These are phyloP conservation scores for Turritopsis rubra DNA, from an alignment of 30 jellyfish, hydroid and myxozoan genomes.

Conservation along the genomic window DNA sequence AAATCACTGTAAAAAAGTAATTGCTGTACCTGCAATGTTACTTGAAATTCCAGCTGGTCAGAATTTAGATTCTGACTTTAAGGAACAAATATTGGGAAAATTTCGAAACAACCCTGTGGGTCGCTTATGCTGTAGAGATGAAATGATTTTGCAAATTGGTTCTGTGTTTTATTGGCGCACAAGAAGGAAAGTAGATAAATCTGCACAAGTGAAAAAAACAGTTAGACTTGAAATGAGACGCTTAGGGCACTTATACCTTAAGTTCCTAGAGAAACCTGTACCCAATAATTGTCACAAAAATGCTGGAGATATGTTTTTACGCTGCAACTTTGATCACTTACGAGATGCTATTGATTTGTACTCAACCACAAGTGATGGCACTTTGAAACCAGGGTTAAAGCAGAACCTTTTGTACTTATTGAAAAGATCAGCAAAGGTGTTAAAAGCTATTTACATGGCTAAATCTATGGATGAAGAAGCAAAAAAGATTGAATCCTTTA, in stretches of 20 bases:
- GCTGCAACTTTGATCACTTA: background rate
- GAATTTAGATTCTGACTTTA: background rate
- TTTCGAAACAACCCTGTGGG: background rate
- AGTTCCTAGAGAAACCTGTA: background rate
- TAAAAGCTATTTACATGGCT: too few species aligned
- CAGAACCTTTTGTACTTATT: background rate
- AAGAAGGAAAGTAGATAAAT: background rate
- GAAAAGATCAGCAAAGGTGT: background rate
- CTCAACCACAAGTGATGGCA: background rate
- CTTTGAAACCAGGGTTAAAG: background rate
- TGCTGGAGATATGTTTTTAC: background rate
- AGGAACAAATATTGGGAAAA: background rate
- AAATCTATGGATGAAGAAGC: too few species aligned
- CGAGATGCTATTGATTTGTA: background rate
- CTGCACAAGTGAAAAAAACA: background rate
- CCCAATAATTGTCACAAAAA: too few species aligned
- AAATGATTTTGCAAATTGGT: background rate
- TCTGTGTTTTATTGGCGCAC: background rate
- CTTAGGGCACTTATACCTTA: background rate
- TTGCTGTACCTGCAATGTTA: background rate
- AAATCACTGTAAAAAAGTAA: background rate
- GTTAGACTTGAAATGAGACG: background rate
- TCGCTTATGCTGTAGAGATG: background rate
- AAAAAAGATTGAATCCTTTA: too few species aligned
- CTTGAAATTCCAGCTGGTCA: too few species aligned